phyloP scores from a whole-genome alignment of 1,140 invertebrate species.

The Periplaneta americana region DNA sequence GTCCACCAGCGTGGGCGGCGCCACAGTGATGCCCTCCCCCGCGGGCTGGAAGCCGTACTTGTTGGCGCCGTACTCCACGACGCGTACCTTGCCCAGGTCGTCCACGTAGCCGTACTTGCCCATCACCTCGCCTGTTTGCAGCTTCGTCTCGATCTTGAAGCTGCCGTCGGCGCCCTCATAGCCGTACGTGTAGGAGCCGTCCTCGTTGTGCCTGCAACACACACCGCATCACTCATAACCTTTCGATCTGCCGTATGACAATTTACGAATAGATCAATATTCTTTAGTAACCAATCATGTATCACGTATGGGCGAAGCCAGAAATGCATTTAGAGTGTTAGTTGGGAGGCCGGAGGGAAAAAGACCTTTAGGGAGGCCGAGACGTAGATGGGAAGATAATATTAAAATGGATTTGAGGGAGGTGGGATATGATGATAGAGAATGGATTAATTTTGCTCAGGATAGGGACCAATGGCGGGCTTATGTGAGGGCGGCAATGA shows the following conservation, averaged over 20 bases:
- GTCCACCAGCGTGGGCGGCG: conserved; percentile 70
- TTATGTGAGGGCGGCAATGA: too few relatives aligned
- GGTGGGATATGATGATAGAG: too few relatives aligned
- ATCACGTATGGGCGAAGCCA: too few relatives aligned
- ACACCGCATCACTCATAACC: neutral
- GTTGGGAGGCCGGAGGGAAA: too few relatives aligned
- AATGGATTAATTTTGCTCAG: too few relatives aligned
- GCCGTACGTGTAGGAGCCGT: conserved; percentile 81
- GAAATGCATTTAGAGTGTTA: too few relatives aligned
- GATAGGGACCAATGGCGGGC: too few relatives aligned
- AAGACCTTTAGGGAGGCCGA: too few relatives aligned
- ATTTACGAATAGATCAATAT: too few relatives aligned
- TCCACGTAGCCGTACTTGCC: conserved; percentile 86
- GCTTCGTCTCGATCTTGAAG: conserved; percentile 81
- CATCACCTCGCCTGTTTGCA: conserved; percentile 69
- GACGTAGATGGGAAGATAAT: too few relatives aligned
- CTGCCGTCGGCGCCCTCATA: conserved; percentile 80
- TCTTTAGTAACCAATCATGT: too few relatives aligned
- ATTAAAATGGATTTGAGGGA: too few relatives aligned
- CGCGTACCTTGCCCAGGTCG: conserved; percentile 69
- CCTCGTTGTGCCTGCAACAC: conserved; percentile 68
- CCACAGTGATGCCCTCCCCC: conserved; percentile 79
- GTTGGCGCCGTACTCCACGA: conserved; percentile 84
- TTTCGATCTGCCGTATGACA: neutral
- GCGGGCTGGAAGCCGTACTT: conserved; percentile 80